Percentiles rank a stretch among this genome's conserved stretches.
These are phyloP conservation scores for Ophiothrix spiculata DNA, from an alignment of 35 echinoderm and acorn worm species.

Conservation along the genomic window DNA sequence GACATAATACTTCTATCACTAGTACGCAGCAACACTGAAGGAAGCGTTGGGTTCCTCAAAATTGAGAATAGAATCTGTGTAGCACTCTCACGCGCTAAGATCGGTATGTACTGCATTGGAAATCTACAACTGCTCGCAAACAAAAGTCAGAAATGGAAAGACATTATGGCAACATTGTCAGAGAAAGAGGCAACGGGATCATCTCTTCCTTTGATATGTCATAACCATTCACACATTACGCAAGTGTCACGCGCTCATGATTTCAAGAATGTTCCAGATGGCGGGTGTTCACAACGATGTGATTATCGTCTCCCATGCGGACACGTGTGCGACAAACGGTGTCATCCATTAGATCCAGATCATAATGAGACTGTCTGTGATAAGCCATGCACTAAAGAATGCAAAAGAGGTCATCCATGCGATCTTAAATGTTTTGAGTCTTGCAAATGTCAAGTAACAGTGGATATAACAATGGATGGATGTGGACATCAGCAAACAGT, in stretches of 20 bases:
- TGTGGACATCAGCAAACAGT: conserved; percentile 31
- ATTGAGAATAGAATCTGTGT: conserved; percentile 80
- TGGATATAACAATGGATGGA: not conserved
- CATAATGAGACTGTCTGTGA: conserved; percentile 44
- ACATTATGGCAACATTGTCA: conserved; percentile 36
- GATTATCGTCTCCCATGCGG: conserved; percentile 55
- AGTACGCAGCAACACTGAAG: conserved; percentile 78
- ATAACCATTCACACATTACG: conserved; percentile 51
- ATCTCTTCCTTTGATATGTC: conserved; percentile 48
- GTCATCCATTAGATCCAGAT: conserved; percentile 53
- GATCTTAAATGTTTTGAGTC: conserved; percentile 28
- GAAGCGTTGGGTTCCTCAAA: conserved; percentile 75
- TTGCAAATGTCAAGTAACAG: conserved; percentile 19
- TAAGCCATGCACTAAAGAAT: conserved; percentile 33
- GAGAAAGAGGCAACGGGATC: conserved; percentile 9
- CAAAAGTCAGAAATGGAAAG: conserved; percentile 49
- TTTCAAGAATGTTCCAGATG: conserved; percentile 38
- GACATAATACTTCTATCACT: conserved; percentile 95
- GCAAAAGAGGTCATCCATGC: conserved; percentile 49
- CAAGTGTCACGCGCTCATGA: not conserved
- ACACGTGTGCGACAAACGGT: conserved; percentile 51
- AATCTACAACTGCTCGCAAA: conserved; percentile 59
- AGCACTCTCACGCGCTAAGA: conserved; percentile 76
- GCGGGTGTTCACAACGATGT: conserved; percentile 36
- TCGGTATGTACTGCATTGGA: conserved; percentile 86